phyloP scores from a whole-genome alignment of 2,888 invertebrate genomes.

The Drosophila kanekoi region DNA sequence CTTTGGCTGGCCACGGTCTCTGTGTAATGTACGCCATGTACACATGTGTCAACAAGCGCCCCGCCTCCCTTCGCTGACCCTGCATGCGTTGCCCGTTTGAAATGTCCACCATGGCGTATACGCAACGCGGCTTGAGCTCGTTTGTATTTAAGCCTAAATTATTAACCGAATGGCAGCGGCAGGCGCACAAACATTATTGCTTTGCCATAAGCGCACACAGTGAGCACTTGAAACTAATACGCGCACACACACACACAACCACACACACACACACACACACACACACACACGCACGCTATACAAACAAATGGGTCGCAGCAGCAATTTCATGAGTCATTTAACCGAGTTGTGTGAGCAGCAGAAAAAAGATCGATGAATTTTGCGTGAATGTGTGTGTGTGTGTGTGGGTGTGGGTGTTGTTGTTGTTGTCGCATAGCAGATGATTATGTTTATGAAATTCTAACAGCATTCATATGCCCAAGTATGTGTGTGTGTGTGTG shows the following conservation, averaged over 20 bases:
- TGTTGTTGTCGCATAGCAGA: constrained; percentile 57
- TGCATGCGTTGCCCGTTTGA: constrained; percentile 2
- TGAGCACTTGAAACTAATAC: constrained; percentile 75
- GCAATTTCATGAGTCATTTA: constrained; percentile 80
- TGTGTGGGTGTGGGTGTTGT: constrained; percentile 17
- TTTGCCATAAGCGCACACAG: constrained; percentile 66
- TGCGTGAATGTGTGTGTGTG: constrained; percentile 20
- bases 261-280: constrained; percentile 9
- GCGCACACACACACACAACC: constrained; percentile 18
- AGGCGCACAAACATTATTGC: constrained; percentile 68
- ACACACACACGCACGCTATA: constrained; percentile 25
- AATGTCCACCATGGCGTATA: constrained; percentile 68
- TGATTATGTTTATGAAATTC: constrained; percentile 73
- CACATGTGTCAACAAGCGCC: constrained; percentile 69
- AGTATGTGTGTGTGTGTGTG: constrained; percentile 20
- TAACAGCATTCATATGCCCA: constrained; percentile 19
- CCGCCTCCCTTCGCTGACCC: neutral
- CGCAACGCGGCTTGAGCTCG: constrained; percentile 60
- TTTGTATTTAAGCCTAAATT: constrained; percentile 78
- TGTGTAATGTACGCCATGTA: constrained; percentile 30
- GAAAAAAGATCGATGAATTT: constrained; percentile 73
- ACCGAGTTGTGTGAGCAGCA: constrained; percentile 63
- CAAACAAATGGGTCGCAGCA: constrained; percentile 74
- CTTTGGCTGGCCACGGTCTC: constrained; percentile 46
- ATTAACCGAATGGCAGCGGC: constrained; percentile 65